Evolutionary conservation across 2,113 vertebrate genomes (phyloP).

Genomic region (Cavia porcellus): DNA sequence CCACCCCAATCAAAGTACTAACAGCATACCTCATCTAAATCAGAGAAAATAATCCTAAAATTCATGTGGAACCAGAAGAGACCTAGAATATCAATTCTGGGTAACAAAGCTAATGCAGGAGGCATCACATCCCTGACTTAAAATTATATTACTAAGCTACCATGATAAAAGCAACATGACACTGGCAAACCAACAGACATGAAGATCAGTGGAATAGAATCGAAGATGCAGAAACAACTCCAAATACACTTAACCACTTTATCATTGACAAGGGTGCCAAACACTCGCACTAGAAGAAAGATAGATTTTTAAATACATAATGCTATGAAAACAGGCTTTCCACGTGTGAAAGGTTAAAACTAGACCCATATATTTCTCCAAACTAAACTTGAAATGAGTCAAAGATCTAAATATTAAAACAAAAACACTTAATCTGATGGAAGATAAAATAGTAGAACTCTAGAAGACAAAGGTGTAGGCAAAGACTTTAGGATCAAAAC

Average conservation of each 20-base stretch:
- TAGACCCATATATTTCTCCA: not conserved
- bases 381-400: not conserved
- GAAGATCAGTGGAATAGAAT: not conserved
- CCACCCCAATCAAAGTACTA: not conserved
- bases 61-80: not conserved
- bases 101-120: not conserved
- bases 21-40: not conserved
- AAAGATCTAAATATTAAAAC: not conserved
- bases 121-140: not conserved
- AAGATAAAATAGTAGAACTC: not conserved
- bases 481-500: not conserved
- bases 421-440: not conserved
- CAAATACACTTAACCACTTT: not conserved
- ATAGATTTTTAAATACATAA: not conserved
- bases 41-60: not conserved
- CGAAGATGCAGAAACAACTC: not conserved
- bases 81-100: not conserved
- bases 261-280: not conserved
- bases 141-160: not conserved
- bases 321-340: not conserved
- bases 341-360: not conserved
- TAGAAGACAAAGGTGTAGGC: not conserved
- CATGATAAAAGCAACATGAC: not conserved
- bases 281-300: not conserved
- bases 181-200: not conserved